Percentiles rank a stretch among this genome's conserved stretches.
phyloP scores from a whole-genome alignment of 2,888 invertebrate genomes.

The Dryadula phaetusa region DNA sequence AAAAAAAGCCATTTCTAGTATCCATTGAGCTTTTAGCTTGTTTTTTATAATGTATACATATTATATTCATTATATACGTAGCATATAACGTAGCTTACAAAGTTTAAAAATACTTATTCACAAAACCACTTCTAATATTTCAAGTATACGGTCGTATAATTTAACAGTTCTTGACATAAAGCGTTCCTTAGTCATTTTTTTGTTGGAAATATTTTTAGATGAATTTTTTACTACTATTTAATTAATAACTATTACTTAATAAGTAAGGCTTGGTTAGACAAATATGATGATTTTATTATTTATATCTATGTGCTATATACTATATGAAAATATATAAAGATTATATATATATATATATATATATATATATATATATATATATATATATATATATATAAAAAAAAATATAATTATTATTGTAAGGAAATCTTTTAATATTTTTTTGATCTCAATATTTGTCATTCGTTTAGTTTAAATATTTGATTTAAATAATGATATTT shows the following conservation, averaged over 20 bases:
- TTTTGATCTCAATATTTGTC: no score
- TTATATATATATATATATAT: no score
- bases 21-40: no score
- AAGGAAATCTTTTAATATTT: no score
- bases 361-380: no score
- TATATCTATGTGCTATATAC: not conserved
- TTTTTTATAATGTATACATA: no score
- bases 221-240: not conserved
- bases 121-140: slow-evolving; percentile 17
- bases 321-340: no score
- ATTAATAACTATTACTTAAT: not conserved
- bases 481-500: no score
- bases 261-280: not conserved
- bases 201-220: slow-evolving; percentile 2
- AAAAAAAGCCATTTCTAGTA: no score
- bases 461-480: no score
- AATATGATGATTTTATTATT: not conserved
- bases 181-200: slow-evolving; percentile 10
- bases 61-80: not conserved
- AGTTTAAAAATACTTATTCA: slow-evolving; percentile 10
- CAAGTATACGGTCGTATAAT: slow-evolving; percentile 17
- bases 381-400: no score
- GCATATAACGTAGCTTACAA: not conserved
- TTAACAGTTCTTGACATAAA: slow-evolving; percentile 12
- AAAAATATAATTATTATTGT: no score